Evolutionary conservation across 2,888 invertebrate species (phyloP), one percentile per base, ranked within the genome.

Genomic region (Epicampocera succincta): DNA sequence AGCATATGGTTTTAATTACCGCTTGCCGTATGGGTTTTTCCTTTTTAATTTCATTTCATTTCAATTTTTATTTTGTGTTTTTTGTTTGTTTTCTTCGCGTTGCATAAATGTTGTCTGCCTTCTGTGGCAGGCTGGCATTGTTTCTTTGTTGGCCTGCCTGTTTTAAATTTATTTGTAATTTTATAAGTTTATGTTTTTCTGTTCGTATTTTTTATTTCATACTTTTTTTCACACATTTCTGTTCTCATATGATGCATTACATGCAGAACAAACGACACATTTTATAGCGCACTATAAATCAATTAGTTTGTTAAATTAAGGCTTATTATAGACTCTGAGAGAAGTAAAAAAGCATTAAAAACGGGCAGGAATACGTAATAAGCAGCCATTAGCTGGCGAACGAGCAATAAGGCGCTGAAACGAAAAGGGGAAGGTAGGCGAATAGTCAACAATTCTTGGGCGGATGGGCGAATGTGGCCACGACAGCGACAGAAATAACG

Each of bases 271-370:
- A 89, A 89, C 88, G 89, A 88, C 87, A 88, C 89, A 89, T 89
- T 89, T 89, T 89, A 89, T 89, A 87, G 89, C 86, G 86, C 84
- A 87, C 87, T 88, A 89, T 89, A 89, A 89, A 89, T 89, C 89
- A 89, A 88, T 88, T 89, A 88, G 89, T 78, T 82, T 58, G 69
- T 82, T 78, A 78, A 82, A 69, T 78, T 78, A 48, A 72, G 44
- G 65, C 78, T 73, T 58, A 72, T 79, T 73, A 73, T 60, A 66
- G 66, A 65, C 42, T 76, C 19, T 17, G 38, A 13, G 21, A 33
- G 21, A 2, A 42, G 17, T 11, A 40, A 29, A 54, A 17, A 21
- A 25, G 9, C 33, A 15, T n/a, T 8, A 33, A 46, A 69, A 60
- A 44, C 6, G 19, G 42, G 11, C 63, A 58, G 13, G 46, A 56